These are phyloP conservation scores for Rynchops niger DNA, from an alignment of 2,113 vertebrate genomes.

Conservation along the genomic window DNA sequence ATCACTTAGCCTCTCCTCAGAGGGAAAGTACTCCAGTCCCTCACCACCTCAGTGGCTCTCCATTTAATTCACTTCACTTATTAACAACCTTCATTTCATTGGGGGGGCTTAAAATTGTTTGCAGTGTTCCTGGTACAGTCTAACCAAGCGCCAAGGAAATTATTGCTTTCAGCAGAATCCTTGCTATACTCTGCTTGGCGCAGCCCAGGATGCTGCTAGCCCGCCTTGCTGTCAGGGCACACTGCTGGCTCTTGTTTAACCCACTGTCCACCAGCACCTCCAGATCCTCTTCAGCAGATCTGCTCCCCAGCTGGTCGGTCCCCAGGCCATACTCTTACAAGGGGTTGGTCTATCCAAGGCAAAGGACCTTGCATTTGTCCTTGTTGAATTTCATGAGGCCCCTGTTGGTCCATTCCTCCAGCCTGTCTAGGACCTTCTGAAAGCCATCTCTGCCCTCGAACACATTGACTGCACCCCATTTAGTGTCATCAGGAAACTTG, in stretches of 20 bases:
- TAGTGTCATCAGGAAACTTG: not conserved
- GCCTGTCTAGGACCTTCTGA: not conserved
- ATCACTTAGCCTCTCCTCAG: not conserved
- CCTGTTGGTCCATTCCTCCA: not conserved
- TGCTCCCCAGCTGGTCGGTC: fast-evolving
- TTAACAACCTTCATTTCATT: not conserved
- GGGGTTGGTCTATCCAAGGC: not conserved
- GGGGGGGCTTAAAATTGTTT: not conserved
- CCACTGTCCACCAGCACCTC: not conserved
- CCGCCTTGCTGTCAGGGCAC: not conserved
- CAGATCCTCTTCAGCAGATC: not conserved
- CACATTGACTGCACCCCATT: not conserved
- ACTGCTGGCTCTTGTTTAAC: not conserved
- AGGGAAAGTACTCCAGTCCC: not conserved
- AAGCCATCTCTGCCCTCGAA: not conserved
- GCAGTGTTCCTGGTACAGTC: not conserved
- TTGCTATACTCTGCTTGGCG: not conserved
- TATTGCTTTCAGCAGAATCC: not conserved
- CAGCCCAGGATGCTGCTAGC: not conserved
- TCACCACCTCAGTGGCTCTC: not conserved
- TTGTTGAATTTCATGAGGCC: not conserved
- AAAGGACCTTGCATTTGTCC: not conserved
- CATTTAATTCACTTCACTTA: not conserved
- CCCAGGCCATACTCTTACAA: not conserved
- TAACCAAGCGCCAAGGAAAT: not conserved